A percentile compares a stretch with the other conserved stretches of the same genome.
Conservation (phyloP, 2,113 vertebrate species). For the Pachypanchax playfairii region DNA sequence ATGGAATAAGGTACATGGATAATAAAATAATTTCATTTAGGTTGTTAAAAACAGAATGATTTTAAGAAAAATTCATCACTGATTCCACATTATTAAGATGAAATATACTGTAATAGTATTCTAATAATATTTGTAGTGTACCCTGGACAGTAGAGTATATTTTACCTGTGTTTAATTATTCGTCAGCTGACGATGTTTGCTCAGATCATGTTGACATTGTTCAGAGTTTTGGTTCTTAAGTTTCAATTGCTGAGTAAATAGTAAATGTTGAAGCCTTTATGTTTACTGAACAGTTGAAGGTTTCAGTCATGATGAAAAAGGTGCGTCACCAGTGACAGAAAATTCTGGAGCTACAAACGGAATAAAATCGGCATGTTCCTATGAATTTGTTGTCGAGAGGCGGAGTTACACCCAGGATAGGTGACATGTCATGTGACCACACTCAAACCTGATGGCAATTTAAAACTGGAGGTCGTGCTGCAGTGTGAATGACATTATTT, state of each 20-base stretch:
- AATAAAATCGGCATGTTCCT: too few relatives aligned
- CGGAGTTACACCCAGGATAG: too few relatives aligned
- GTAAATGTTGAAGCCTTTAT: neutral
- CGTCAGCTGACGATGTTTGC: neutral
- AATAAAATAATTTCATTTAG: too few relatives aligned
- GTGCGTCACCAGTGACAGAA: neutral
- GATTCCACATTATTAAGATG: neutral
- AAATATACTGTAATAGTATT: neutral
- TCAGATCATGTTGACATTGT: neutral
- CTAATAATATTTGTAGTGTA: neutral
- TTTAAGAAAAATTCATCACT: too few relatives aligned
- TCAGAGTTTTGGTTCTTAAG: slow-evolving; percentile 2
- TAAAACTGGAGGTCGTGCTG: too few relatives aligned
- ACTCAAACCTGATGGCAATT: too few relatives aligned
- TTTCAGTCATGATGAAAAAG: neutral
- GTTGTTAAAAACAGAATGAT: too few relatives aligned
- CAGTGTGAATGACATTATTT: too few relatives aligned
- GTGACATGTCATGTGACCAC: too few relatives aligned
- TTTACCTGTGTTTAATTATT: neutral
- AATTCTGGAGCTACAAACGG: too few relatives aligned
- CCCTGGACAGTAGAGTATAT: neutral
- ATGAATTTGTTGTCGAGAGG: too few relatives aligned
- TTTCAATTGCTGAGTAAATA: neutral
- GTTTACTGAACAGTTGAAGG: neutral
- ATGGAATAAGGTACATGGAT: too few relatives aligned